Evolutionary conservation across 2,888 invertebrate genomes (phyloP).

Genomic region (Dysmachus trigonus): DNA sequence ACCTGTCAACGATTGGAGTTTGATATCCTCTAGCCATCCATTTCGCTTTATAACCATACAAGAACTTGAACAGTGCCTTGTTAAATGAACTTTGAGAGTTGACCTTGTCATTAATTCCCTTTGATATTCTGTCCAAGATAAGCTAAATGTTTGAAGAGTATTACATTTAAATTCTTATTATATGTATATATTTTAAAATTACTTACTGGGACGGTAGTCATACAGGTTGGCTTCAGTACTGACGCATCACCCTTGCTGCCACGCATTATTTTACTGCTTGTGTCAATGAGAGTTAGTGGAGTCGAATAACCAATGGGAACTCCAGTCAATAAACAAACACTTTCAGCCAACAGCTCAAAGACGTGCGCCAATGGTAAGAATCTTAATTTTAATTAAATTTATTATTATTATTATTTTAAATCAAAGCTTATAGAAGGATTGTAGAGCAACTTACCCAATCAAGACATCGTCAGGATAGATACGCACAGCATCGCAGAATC

Average conservation of each 20-base stretch:
- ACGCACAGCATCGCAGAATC: conserved; percentile 80
- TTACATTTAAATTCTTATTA: not conserved
- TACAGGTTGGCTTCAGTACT: conserved; percentile 88
- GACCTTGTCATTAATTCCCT: conserved; percentile 95
- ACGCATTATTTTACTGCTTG: conserved; percentile 94
- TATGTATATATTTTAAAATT: not conserved
- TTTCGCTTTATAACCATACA: conserved; percentile 89
- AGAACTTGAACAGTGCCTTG: conserved; percentile 90
- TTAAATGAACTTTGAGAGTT: conserved; percentile 81
- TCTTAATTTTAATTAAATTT: conserved; percentile 58
- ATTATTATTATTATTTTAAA: not conserved
- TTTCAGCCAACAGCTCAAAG: conserved; percentile 92
- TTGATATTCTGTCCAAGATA: conserved; percentile 96
- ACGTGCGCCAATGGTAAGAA: conserved; percentile 98
- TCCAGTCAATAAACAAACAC: conserved; percentile 83
- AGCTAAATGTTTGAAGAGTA: conserved; percentile 68
- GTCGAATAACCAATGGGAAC: conserved; percentile 96
- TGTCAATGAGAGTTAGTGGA: conserved; percentile 90
- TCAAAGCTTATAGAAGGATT: not conserved
- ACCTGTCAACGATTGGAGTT: conserved; percentile 79
- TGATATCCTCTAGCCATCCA: conserved; percentile 85
- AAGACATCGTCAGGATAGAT: conserved; percentile 81
- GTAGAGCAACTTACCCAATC: conserved; percentile 69
- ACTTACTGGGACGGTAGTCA: conserved; percentile 94
- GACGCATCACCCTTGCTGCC: conserved; percentile 95